A percentile compares a stretch with the other conserved stretches of the same genome.
These are phyloP conservation scores for Hecatera dysodea DNA, from an alignment of 2,888 invertebrate species.

Conservation along the genomic window DNA sequence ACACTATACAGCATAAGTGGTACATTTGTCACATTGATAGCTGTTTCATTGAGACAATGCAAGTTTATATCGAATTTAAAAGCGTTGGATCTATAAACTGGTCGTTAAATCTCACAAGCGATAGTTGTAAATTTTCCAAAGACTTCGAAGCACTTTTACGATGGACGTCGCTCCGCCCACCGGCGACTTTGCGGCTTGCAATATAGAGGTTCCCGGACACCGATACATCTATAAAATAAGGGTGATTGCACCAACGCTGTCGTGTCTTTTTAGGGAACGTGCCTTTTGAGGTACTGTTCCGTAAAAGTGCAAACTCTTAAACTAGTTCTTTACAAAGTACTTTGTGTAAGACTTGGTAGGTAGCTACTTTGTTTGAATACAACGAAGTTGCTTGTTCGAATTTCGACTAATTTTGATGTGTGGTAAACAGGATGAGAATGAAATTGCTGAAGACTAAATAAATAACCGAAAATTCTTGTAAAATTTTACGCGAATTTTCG, in stretches of 20 bases:
- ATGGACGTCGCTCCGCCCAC: conserved; percentile 86
- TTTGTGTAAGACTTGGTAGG: conserved; percentile 26
- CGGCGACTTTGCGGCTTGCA: conserved; percentile 83
- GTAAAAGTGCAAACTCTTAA: conserved; percentile 44
- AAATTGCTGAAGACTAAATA: not conserved
- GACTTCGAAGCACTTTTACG: conserved; percentile 85
- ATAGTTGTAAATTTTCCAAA: conserved; percentile 88
- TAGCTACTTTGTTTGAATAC: conserved; percentile 21
- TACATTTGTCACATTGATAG: conserved; percentile 78
- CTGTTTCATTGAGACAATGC: conserved; percentile 82
- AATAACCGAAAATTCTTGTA: not conserved
- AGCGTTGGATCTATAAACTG: conserved; percentile 88
- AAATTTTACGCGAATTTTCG: too few relatives aligned
- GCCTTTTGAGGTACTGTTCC: conserved; percentile 55
- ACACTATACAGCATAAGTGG: conserved; percentile 73
- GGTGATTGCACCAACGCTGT: conserved; percentile 67
- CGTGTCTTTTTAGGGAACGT: conserved; percentile 57
- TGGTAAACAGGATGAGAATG: conserved; percentile 9
- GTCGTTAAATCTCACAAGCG: conserved; percentile 88
- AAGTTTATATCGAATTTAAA: conserved; percentile 87
- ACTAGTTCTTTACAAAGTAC: conserved; percentile 43
- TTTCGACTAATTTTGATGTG: not conserved
- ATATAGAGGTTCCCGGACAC: conserved; percentile 77
- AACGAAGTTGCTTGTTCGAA: conserved; percentile 18
- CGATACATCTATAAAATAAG: conserved; percentile 84